phyloP scores from a whole-genome alignment of 2,113 vertebrate genomes.

The Conger conger region DNA sequence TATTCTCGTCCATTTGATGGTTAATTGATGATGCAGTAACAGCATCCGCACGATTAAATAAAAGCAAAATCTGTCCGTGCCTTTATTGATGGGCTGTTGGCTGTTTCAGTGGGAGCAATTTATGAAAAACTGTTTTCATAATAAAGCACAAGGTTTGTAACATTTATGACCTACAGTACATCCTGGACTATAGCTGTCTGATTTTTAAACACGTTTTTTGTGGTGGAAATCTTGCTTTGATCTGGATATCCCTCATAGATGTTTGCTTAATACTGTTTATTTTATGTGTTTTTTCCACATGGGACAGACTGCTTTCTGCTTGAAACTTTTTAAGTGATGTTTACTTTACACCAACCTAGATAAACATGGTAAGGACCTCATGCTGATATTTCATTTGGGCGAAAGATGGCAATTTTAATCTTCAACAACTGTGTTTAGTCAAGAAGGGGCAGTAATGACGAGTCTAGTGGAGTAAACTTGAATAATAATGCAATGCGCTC shows the following conservation, averaged over 20 bases:
- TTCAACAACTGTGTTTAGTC: neutral
- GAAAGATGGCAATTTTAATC: neutral
- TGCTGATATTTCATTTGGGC: neutral
- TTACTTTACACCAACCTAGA: neutral
- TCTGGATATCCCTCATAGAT: neutral
- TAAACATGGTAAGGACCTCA: neutral
- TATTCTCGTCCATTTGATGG: neutral
- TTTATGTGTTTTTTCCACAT: neutral
- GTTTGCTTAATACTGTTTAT: slow-evolving; percentile 1
- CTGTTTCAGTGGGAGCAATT: neutral
- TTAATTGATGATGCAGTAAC: neutral
- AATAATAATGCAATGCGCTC: neutral
- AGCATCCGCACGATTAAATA: slow-evolving; percentile 6
- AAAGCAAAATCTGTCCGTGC: neutral
- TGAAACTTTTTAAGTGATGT: neutral
- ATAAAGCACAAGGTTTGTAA: neutral
- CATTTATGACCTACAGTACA: neutral
- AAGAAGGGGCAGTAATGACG: neutral
- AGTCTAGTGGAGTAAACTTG: neutral
- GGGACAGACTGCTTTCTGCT: neutral
- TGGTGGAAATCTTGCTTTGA: neutral
- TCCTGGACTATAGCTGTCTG: neutral
- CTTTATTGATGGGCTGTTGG: neutral
- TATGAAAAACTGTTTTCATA: neutral
- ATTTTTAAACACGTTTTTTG: neutral